Base-by-base conservation (phyloP, 2,888 invertebrate genomes). In the Trissoscelio sp. region DNA sequence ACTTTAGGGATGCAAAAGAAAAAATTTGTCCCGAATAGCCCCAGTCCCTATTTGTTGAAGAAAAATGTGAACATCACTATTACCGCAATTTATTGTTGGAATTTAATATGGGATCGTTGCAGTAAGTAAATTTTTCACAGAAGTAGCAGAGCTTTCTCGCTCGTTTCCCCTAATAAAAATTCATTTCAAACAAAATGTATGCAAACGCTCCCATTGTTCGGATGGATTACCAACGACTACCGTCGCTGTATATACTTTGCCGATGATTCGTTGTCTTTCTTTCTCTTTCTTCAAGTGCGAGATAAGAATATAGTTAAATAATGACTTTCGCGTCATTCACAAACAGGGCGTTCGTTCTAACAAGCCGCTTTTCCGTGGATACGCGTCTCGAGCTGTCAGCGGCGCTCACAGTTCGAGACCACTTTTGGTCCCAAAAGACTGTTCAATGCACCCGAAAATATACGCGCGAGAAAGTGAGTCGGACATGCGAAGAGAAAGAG, bases 321-420 rank as follows among this genome's bases (percentile, higher is more conserved):
- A 70, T 64, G 66, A 72, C 48, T 78, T 67, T 78, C 51, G 57
- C 72, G 78, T 78, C 78, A 70, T 62, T 72, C 57, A 39, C 62
- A 34, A 69, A 77, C 22, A 69, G 62, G 46, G 64, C 78, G 70
- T 70, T 28, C 58, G 28, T 78, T 78, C 72, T 79, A 79, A 79
- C 72, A 79, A 79, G 79, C 72, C 72, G 79, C 72, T 72, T 79
- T 72, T 66, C 72, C 72, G 24, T 66, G 73, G 60, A 58, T 69
- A 57, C 79, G 64, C 58, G 79, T 66, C 44, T 53, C 37, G 14
- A 18, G 18, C 48, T 75, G 75, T 62, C 64, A 70, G 24, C 44
- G 37, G 20, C 12, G 9, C 31, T 37, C 67, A 55, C 48, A 51
- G 51, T 46, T 51, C 46, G 55, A 69, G 46, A 20, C 46, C 53